These are phyloP conservation scores for Reticulitermes lucifugus DNA, from an alignment of 2,888 invertebrate genomes.

Conservation along the genomic window DNA sequence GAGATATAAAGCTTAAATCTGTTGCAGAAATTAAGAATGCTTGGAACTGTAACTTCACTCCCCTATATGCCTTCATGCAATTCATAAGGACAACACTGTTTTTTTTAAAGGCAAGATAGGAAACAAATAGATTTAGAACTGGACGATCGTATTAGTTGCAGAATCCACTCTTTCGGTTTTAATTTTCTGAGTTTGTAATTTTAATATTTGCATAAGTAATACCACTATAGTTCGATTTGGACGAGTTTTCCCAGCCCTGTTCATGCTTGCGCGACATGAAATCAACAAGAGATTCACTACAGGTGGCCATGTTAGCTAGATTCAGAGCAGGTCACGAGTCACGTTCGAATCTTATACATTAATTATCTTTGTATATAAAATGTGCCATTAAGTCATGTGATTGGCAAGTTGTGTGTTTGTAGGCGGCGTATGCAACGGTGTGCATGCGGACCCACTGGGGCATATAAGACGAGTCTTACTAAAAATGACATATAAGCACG, in stretches of 20 bases:
- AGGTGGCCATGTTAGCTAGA: constrained; percentile 7
- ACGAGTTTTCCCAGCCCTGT: background rate
- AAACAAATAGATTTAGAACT: no score
- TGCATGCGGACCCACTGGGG: background rate
- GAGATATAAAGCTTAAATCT: no score
- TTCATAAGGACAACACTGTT: no score
- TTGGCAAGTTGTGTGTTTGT: background rate
- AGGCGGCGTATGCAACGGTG: background rate
- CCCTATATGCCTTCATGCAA: no score
- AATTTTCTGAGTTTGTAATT: no score
- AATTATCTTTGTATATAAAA: background rate
- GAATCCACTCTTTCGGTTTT: no score
- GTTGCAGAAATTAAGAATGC: no score
- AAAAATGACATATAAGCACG: background rate
- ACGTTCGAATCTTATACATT: background rate
- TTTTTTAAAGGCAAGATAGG: no score
- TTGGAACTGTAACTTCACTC: no score
- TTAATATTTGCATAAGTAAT: no score
- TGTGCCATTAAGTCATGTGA: background rate
- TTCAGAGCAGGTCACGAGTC: background rate
- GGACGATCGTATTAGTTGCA: no score
- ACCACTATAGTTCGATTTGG: no score
- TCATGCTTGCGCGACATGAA: background rate
- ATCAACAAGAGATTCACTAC: background rate
- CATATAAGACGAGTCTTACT: background rate